Evolutionary conservation across 2,888 invertebrate genomes (phyloP), one percentile per base, ranked within the genome.

Genomic region (Synergus japonicus): DNA sequence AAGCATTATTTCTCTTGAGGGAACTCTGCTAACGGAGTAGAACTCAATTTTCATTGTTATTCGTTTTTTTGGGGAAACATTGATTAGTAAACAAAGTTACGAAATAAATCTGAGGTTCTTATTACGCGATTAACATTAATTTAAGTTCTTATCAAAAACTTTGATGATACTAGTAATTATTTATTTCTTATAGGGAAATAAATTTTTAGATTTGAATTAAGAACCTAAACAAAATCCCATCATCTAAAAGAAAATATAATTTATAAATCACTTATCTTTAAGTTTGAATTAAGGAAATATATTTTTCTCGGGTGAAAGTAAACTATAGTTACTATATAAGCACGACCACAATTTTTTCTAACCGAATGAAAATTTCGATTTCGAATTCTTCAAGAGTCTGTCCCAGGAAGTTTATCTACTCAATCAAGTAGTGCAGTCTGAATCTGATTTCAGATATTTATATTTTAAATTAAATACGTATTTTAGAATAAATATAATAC

Each of bases 301-400:
- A 73, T 73, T 73, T 73, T 54, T 54, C n/a, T 49, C 37, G 10
- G 49, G 73, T 73, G 73, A 73, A 73, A 73, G 73, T 54, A 54
- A 67, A 41, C 10, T 37, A 43, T 67, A 44, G 63, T 76, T 54
- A 54, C 29, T 54, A 73, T 73, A 49, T 37, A 54, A 54, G 54
- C 73, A 73, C 73, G 29, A 73, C 49, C 54, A 73, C 73, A 73
- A 73, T 73, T 73, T 54, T 46, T 69, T 73, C 13, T n/a, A n/a
- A 13, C 2, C 29, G n/a, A 73, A 73, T 54, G 37, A 54, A 73
- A 54, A 73, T 49, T 29, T 10, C 10, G 37, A 73, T 73, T 46
- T 73, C 73, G n/a, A 15, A 54, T 29, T 49, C 73, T 49, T 37
- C 12, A 60, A 12, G 10, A 60, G 60, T 12, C 10, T 60, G 10